Base-by-base conservation (phyloP, 2,113 vertebrate genomes). In the Oryzias woworae region DNA sequence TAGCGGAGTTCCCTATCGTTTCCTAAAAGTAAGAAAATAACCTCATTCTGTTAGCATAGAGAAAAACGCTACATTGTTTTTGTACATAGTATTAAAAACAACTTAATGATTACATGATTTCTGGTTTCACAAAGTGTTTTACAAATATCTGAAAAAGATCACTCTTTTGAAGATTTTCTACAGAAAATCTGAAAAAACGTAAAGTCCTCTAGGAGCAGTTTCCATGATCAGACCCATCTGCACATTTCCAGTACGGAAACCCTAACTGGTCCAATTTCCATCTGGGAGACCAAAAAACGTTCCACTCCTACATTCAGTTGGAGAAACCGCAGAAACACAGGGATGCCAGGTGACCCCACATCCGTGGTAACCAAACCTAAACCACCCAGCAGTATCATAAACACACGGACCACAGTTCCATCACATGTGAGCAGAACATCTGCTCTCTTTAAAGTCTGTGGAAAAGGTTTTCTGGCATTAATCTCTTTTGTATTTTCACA, bases 281-380 rank as follows among this genome's bases (percentile, higher is more conserved):
- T 65, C 24, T 75, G 56, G 47, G 20, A 41, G 46, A 44, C 44
- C 51, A 54, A 64, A 14, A 42, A 45, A 5, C 14, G 16, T 69
- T 49, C 46, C 43, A 71, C 61, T 52, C 54, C 66, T 46, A 31
- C 4, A 75, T 26, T 10, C 71, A 65, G 52, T 65, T 68, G 36
- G 7, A 28, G n/a, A 57, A 58, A 44, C 73, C 69, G 58, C 64
- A 55, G 8, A 67, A 61, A 26, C 59, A 67, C 59, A 81, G 36
- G 53, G 56, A 70, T 51, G 56, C 68, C 60, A 72, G 63, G 63
- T 74, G 68, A 62, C 71, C 72, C 69, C 71, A 84, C 71, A 82
- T 69, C 76, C 66, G 23, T 36, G 31, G 55, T 24, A 63, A 75
- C 70, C 26, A 41, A 66, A 66, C 22, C 48, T 54, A 5, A 53